Percentiles rank a stretch among this genome's conserved stretches.
phyloP scores from a whole-genome alignment of 1,140 invertebrate species.

The Calliphora vicina region DNA sequence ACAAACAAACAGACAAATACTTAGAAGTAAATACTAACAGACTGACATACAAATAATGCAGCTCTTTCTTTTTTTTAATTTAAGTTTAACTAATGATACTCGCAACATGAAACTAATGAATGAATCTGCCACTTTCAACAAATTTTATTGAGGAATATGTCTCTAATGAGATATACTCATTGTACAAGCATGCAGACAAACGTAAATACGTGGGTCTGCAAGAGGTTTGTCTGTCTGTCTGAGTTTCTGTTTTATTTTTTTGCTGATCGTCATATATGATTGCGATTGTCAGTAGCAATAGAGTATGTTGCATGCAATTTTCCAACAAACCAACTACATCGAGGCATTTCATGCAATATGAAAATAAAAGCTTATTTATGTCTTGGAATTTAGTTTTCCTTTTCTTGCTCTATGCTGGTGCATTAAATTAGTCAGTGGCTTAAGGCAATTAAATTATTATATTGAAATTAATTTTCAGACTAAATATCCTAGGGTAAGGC shows the following conservation, averaged over 20 bases:
- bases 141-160: slow-evolving; percentile 32
- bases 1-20: no score
- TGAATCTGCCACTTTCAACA: slow-evolving; percentile 35
- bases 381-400: neutral
- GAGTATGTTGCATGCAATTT: neutral
- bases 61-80: slow-evolving; percentile 10
- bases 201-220: no score
- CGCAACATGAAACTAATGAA: slow-evolving; percentile 32
- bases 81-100: slow-evolving; percentile 35
- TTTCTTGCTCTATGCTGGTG: neutral
- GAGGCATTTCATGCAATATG: neutral
- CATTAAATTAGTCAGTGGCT: neutral
- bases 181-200: neutral
- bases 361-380: slow-evolving; percentile 10
- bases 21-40: no score
- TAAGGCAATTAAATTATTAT: neutral
- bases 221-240: no score
- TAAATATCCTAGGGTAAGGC: no score
- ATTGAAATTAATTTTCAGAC: no score
- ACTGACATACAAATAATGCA: no score
- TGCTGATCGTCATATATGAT: neutral
- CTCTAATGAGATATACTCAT: slow-evolving; percentile 20
- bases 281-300: neutral
- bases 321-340: neutral
- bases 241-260: no score